phyloP scores from a whole-genome alignment of 2,888 invertebrate species.

The Graphium colonna region DNA sequence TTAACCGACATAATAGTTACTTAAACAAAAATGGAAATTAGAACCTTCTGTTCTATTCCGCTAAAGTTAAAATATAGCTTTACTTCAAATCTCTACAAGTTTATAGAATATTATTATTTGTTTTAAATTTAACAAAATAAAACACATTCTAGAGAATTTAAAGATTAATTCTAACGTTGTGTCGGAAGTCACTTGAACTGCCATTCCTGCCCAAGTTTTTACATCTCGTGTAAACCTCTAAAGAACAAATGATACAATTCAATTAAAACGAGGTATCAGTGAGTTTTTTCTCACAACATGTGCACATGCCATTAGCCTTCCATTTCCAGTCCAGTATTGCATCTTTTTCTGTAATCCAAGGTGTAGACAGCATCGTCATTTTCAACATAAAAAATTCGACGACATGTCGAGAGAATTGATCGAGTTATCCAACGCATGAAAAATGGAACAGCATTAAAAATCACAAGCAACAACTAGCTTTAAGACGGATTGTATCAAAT shows the following conservation, averaged over 20 bases:
- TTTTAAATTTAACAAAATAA: too few species aligned
- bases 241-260: conserved; percentile 10
- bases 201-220: background rate
- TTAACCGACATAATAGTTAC: too few species aligned
- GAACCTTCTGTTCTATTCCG: too few species aligned
- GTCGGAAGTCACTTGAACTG: background rate
- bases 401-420: background rate
- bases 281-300: conserved; percentile 1
- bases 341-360: conserved; percentile 4
- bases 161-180: background rate
- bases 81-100: too few species aligned
- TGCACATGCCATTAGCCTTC: background rate
- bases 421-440: conserved; percentile 1
- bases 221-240: conserved; percentile 6
- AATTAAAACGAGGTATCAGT: conserved; percentile 9
- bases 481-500: background rate
- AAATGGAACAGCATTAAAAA: background rate
- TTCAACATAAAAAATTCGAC: conserved; percentile 1
- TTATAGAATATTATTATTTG: too few species aligned
- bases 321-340: background rate
- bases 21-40: too few species aligned
- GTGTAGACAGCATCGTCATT: background rate
- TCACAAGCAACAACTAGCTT: background rate
- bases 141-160: too few species aligned
- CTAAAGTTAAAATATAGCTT: background rate